phyloP scores from a whole-genome alignment of 1,140 invertebrate species.

The Melipona quadrifasciata region DNA sequence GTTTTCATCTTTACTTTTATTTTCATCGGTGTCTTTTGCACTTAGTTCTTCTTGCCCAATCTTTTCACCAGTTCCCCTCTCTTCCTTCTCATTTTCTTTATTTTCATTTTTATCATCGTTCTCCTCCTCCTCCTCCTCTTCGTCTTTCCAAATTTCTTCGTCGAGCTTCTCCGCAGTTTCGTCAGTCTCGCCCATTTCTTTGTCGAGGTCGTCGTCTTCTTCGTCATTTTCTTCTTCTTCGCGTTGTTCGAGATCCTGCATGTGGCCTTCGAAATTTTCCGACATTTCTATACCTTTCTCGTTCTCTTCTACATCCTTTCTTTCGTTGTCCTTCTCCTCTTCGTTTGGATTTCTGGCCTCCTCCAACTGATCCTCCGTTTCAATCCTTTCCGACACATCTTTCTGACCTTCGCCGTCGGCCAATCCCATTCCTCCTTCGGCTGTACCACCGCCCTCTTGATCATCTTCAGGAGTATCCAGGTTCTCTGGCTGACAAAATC shows the following conservation, averaged over 20 bases:
- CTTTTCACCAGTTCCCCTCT: constrained; percentile 83
- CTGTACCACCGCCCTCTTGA: constrained; percentile 81
- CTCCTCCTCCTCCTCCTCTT: constrained; percentile 86
- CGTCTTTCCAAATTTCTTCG: constrained; percentile 94
- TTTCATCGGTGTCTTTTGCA: constrained; percentile 85
- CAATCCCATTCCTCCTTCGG: constrained; percentile 90
- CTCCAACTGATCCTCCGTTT: constrained; percentile 97
- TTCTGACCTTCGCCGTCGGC: constrained; percentile 96
- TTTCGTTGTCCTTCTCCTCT: constrained; percentile 87
- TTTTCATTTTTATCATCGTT: constrained; percentile 85
- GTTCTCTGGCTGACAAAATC: constrained; percentile 96
- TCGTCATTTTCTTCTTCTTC: constrained; percentile 86
- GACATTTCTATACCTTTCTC: constrained; percentile 97
- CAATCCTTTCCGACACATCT: constrained; percentile 97
- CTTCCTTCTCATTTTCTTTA: constrained; percentile 83
- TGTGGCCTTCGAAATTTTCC: constrained; percentile 94
- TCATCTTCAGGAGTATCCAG: constrained; percentile 86
- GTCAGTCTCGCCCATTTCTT: constrained; percentile 97
- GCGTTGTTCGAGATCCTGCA: constrained; percentile 90
- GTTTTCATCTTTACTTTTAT: constrained; percentile 83
- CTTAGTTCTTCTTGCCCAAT: constrained; percentile 84
- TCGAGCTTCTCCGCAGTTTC: constrained; percentile 90
- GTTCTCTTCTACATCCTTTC: constrained; percentile 94
- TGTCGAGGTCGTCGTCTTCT: constrained; percentile 89
- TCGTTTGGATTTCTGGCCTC: constrained; percentile 90